Percentiles rank a stretch among this genome's conserved stretches.
phyloP scores from a whole-genome alignment of 2,797 vertebrate species.

The Hafferia zeledoni region DNA sequence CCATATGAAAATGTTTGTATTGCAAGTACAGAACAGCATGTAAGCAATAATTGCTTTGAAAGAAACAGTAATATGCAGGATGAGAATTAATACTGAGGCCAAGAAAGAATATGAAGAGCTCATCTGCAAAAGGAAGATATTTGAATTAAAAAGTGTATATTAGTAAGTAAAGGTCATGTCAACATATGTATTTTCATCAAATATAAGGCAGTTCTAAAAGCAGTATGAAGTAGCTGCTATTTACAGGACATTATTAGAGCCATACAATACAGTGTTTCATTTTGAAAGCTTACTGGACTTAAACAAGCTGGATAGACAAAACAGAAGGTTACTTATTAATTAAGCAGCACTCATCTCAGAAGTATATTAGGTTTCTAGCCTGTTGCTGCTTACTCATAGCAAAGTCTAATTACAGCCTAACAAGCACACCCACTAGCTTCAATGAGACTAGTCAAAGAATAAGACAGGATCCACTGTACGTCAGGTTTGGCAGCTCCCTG shows the following conservation, averaged over 20 bases:
- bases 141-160: not conserved
- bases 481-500: slow-evolving; percentile 60
- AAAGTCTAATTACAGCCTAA: slow-evolving; percentile 40
- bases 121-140: slow-evolving; percentile 2
- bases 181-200: not conserved
- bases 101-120: not conserved
- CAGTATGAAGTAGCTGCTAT: not conserved
- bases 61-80: not conserved
- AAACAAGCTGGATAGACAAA: not conserved
- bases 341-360: slow-evolving; percentile 17
- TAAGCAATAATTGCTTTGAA: not conserved
- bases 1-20: not conserved
- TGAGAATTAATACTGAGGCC: not conserved
- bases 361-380: slow-evolving; percentile 16
- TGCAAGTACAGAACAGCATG: not conserved
- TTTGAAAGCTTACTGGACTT: slow-evolving; percentile 29
- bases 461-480: not conserved
- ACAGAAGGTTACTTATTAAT: slow-evolving; percentile 11
- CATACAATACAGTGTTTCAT: not conserved
- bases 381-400: slow-evolving; percentile 50
- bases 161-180: not conserved
- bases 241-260: not conserved
- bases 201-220: not conserved
- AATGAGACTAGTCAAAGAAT: not conserved
- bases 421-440: slow-evolving; percentile 47